phyloP scores from a whole-genome alignment of 2,113 vertebrate species.

The Mobula hypostoma region DNA sequence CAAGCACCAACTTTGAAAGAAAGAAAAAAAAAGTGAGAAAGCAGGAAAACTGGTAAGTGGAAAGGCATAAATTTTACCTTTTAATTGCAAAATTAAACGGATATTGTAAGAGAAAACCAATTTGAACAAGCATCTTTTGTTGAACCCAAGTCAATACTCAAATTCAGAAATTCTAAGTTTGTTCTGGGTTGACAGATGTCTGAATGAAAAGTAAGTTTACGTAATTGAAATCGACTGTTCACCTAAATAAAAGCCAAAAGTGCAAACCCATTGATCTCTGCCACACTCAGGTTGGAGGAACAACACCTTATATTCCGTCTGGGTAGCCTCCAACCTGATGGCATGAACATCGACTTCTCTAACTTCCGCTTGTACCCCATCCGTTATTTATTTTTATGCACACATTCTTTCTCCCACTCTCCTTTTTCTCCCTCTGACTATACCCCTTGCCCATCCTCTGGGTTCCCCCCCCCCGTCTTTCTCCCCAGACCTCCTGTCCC shows the following conservation, averaged over 20 bases:
- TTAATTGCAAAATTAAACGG: not conserved
- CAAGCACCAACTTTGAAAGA: not conserved
- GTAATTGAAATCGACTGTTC: not conserved
- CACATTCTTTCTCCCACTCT: too few relatives aligned
- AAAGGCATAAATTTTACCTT: not conserved
- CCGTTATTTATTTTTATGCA: too few relatives aligned
- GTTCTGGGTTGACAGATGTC: not conserved
- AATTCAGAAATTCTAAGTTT: not conserved
- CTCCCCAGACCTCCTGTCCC: too few relatives aligned
- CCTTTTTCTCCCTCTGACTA: too few relatives aligned
- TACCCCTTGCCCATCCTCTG: too few relatives aligned
- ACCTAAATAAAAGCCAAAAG: not conserved
- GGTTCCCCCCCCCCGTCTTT: too few relatives aligned
- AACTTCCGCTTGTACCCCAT: too few relatives aligned
- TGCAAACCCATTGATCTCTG: not conserved
- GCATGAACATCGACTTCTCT: too few relatives aligned
- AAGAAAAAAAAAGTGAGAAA: slow-evolving; percentile 16
- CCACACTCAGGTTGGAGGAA: not conserved
- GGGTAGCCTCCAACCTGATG: too few relatives aligned
- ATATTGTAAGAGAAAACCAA: not conserved
- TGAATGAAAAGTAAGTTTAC: not conserved
- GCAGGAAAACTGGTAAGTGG: slow-evolving; percentile 37
- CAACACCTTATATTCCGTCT: too few relatives aligned
- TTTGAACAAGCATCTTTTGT: not conserved
- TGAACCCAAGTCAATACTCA: not conserved